phyloP scores from a whole-genome alignment of 2,113 vertebrate species.

The Trogon surrucura region DNA sequence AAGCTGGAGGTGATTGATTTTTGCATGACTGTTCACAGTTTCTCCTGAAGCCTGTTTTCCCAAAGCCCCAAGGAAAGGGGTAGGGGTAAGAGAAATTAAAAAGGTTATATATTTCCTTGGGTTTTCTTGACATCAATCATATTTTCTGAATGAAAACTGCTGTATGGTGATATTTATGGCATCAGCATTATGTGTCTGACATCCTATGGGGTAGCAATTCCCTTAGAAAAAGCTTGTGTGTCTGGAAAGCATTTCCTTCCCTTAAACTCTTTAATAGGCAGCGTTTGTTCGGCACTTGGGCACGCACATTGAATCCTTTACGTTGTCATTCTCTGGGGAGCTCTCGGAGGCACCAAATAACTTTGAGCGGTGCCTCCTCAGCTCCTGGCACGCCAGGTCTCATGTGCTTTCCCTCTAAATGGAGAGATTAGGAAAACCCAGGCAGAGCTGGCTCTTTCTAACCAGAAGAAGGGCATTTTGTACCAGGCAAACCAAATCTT shows the following conservation, averaged over 20 bases:
- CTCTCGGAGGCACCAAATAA: neutral
- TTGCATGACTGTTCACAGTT: neutral
- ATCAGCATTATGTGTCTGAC: neutral
- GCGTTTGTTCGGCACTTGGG: neutral
- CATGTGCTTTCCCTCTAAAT: neutral
- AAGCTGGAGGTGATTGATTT: neutral
- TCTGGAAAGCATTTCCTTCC: constrained; percentile 44
- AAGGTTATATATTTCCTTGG: neutral
- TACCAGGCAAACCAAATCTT: neutral
- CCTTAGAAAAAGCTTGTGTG: neutral
- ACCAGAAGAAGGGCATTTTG: neutral
- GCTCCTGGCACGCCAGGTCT: neutral
- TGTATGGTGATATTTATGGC: constrained; percentile 19
- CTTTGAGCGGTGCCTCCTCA: neutral
- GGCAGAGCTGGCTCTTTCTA: neutral
- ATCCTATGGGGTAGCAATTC: neutral
- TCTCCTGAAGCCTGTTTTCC: neutral
- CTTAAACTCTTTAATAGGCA: neutral
- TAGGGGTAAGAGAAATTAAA: neutral
- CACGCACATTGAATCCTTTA: neutral
- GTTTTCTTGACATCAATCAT: neutral
- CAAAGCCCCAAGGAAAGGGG: neutral
- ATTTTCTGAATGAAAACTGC: constrained; percentile 49
- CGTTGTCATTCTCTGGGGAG: neutral
- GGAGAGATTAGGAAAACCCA: neutral